Evolutionary conservation across 2,797 vertebrate genomes (phyloP).

Genomic region (Triplophysa yarkandensis): DNA sequence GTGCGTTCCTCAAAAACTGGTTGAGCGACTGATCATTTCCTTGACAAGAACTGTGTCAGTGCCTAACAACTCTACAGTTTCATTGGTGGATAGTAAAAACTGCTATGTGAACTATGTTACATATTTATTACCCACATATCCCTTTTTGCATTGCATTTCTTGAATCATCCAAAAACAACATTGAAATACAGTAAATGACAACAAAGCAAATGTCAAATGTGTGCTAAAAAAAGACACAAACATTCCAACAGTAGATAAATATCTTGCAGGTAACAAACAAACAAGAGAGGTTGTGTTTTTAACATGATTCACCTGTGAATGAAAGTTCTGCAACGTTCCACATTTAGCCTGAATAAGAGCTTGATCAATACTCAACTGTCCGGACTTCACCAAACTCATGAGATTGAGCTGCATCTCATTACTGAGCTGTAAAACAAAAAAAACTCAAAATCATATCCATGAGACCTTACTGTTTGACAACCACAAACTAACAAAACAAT

Average conservation of each 20-base stretch:
- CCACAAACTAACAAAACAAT: not conserved
- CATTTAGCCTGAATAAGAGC: conserved; percentile 73
- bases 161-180: not conserved
- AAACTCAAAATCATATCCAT: not conserved
- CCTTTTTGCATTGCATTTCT: not conserved
- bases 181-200: not conserved
- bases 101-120: not conserved
- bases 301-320: conserved; percentile 55
- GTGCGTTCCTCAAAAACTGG: not conserved
- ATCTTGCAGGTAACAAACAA: not conserved
- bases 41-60: not conserved
- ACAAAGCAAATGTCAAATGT: not conserved
- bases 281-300: not conserved
- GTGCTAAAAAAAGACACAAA: not conserved
- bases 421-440: conserved; percentile 69
- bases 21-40: conserved; percentile 30
- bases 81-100: not conserved
- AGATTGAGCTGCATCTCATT: conserved; percentile 82
- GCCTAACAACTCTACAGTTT: not conserved
- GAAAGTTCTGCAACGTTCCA: conserved; percentile 49
- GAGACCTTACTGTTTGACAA: not conserved
- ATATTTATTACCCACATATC: not conserved
- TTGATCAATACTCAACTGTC: conserved; percentile 76
- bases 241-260: not conserved
- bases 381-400: conserved; percentile 79